Evolutionary conservation across 2,113 vertebrate species (phyloP), one percentile per base, ranked within the genome.

Genomic region (Etheostoma spectabile): DNA sequence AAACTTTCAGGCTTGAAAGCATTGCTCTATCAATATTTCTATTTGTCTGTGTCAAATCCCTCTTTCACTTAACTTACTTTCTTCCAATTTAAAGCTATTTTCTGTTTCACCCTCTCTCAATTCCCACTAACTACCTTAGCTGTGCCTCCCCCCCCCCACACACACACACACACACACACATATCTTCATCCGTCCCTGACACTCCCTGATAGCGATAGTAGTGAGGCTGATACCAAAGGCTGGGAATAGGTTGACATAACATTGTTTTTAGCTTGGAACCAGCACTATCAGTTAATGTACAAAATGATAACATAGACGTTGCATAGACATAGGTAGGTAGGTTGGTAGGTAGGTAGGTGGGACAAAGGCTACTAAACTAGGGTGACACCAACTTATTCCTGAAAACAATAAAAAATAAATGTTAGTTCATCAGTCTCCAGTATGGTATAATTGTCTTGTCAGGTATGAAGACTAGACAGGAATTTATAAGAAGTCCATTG

Each of bases 181-280:
- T 65, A 56, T 69, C 80, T 69, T 67, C 57, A 81, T 74, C 61
- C 48, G 6, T 81, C 27, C 8, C 66, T 33, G 79, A 78, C 88
- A 66, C 53, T 53, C 30, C 8, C 67, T 75, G 86, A 89, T 83
- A 87, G 55, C 19, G 8, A 49, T 14, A 35, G 65, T 3, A 33
- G 49, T 80, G 66, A 8, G 46, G 27, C 72, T 85, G 85, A 92
- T 91, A 88, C 74, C 55, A 64, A 56, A 35, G 4, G 33, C 84
- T 77, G 72, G 71, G 64, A 92, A 93, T 82, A 92, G 65, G 13
- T 38, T 77, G 81, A 63, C 27, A 16, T n/a, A 21, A 70, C 3
- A 10, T 48, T 51, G 53, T 80, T 63, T 71, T 64, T 73, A 45
- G 24, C 56, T 45, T 48, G 66, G 56, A 69, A 46, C n/a, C 38